These are phyloP conservation scores for Sebastes trivittatus DNA, from an alignment of 2,797 vertebrate genomes.

Conservation along the genomic window DNA sequence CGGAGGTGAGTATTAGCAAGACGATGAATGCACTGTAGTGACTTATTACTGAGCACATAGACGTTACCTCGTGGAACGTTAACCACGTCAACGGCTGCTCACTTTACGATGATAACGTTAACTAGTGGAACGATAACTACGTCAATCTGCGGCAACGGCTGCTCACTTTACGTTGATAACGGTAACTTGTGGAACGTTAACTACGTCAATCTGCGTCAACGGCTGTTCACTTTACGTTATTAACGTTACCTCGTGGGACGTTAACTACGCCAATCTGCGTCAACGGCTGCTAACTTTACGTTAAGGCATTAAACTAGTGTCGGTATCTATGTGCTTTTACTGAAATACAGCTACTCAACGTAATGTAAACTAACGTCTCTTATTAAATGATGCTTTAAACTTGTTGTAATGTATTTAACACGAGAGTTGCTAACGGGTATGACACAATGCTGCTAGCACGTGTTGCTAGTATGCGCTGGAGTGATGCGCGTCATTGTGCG, in stretches of 20 bases:
- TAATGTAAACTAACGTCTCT: neutral
- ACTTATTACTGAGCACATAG: no score
- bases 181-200: neutral
- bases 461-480: neutral
- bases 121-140: no score
- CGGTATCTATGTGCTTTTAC: neutral
- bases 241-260: no score
- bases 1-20: conserved; percentile 31
- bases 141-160: neutral
- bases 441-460: neutral
- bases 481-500: neutral
- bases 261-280: no score
- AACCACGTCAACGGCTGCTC: neutral
- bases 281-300: no score
- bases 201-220: neutral
- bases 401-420: neutral
- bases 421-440: neutral
- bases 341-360: neutral
- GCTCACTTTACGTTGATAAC: neutral
- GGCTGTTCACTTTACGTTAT: no score
- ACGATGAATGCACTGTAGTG: fast-evolving
- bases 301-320: neutral
- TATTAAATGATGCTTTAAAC: fast-evolving
- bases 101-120: no score
- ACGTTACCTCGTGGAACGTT: no score